A percentile compares a stretch with the other conserved stretches of the same genome.
These are phyloP conservation scores for Siniperca scherzeri DNA, from an alignment of 2,797 vertebrate species.

Conservation along the genomic window DNA sequence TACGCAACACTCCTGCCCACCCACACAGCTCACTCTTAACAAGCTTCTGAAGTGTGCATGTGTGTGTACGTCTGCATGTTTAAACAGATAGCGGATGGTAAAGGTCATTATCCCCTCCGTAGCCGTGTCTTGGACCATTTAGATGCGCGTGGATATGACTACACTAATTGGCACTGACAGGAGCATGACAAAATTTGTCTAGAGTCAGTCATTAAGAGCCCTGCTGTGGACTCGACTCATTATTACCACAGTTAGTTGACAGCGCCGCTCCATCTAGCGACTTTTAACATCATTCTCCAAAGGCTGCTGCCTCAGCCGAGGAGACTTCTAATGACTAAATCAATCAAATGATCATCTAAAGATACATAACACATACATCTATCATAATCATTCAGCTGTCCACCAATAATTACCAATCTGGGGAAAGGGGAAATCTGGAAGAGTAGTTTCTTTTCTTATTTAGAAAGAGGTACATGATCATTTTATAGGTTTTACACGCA, in stretches of 20 bases:
- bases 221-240: slow-evolving; percentile 55
- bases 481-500: slow-evolving; percentile 5
- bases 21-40: slow-evolving; percentile 54
- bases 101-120: slow-evolving; percentile 83
- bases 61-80: slow-evolving; percentile 32
- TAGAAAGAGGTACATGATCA: not conserved
- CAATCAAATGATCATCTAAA: slow-evolving; percentile 35
- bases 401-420: slow-evolving; percentile 14
- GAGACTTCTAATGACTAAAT: slow-evolving; percentile 55
- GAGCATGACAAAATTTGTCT: slow-evolving; percentile 62
- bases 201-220: slow-evolving; percentile 60
- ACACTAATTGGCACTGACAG: slow-evolving; percentile 69
- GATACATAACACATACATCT: slow-evolving; percentile 34
- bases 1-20: slow-evolving; percentile 15
- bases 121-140: slow-evolving; percentile 65
- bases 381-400: slow-evolving; percentile 29
- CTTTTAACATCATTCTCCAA: slow-evolving; percentile 50
- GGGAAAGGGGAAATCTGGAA: not conserved
- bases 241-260: slow-evolving; percentile 51
- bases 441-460: not conserved
- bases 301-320: slow-evolving; percentile 31
- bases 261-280: slow-evolving; percentile 40
- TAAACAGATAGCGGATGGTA: slow-evolving; percentile 43
- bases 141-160: not conserved
- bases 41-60: slow-evolving; percentile 53